Evolutionary conservation across 2,888 invertebrate genomes (phyloP).

Genomic region (Dryomyza anilis): DNA sequence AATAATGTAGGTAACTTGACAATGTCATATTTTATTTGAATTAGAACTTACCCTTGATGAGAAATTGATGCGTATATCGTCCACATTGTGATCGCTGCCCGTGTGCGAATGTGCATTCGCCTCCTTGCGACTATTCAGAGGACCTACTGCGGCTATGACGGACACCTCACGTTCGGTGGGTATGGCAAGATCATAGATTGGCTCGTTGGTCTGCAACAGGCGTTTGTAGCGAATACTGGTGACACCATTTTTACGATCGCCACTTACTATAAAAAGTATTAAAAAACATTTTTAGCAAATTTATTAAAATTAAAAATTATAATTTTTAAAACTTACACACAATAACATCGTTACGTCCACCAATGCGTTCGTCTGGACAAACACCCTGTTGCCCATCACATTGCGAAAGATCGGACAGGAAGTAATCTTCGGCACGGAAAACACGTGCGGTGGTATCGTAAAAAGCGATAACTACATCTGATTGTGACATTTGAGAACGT

Average conservation of each 20-base stretch:
- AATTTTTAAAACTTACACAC: conserved; percentile 61
- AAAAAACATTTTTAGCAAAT: too few species aligned
- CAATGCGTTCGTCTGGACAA: conserved; percentile 82
- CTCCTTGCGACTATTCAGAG: conserved; percentile 77
- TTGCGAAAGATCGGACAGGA: conserved; percentile 79
- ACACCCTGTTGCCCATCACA: conserved; percentile 84
- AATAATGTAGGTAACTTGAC: too few species aligned
- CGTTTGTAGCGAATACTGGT: conserved; percentile 81
- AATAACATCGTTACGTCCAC: conserved; percentile 78
- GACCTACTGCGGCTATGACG: conserved; percentile 87
- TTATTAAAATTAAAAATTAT: background rate
- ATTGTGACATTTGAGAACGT: conserved; percentile 76
- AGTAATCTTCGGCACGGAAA: conserved; percentile 84
- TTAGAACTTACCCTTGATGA: conserved; percentile 64
- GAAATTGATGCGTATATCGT: conserved; percentile 81
- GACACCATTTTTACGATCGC: conserved; percentile 77
- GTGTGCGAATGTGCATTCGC: conserved; percentile 79
- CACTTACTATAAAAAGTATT: conserved; percentile 71
- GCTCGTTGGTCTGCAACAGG: conserved; percentile 77
- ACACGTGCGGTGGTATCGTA: conserved; percentile 65
- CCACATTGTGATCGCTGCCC: conserved; percentile 58
- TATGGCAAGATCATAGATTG: conserved; percentile 73
- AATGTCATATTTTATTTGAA: too few species aligned
- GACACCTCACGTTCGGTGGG: conserved; percentile 72
- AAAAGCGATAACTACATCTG: conserved; percentile 84